Conservation (phyloP, 1,140 invertebrate species). For the Polyergus mexicanus region DNA sequence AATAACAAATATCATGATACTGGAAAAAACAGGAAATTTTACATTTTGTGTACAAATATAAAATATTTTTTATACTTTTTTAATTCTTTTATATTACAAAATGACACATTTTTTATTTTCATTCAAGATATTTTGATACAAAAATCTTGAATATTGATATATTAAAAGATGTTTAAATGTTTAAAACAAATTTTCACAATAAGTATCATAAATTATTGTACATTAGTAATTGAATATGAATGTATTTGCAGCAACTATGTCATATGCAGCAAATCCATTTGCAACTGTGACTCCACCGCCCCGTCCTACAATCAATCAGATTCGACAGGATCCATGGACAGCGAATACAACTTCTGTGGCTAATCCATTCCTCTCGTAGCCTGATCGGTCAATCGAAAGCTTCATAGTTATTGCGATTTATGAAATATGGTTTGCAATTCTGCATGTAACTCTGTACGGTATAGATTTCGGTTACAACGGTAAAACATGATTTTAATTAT, state of each 20-base stretch:
- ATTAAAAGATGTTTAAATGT: not conserved
- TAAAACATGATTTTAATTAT: constrained; percentile 52
- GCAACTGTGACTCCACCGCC: constrained; percentile 84
- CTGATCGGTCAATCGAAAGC: constrained; percentile 74
- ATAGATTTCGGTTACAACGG: constrained; percentile 75
- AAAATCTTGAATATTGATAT: not conserved
- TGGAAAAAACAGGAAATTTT: not conserved
- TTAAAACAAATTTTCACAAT: not conserved
- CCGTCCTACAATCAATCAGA: constrained; percentile 86
- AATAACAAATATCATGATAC: not conserved
- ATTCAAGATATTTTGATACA: constrained; percentile 35
- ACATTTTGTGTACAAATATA: not conserved
- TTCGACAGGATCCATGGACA: constrained; percentile 86
- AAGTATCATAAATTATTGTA: constrained; percentile 6
- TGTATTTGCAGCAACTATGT: constrained; percentile 80
- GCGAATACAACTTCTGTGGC: constrained; percentile 81
- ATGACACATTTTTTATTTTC: not conserved
- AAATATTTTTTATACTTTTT: not conserved
- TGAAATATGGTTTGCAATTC: constrained; percentile 77
- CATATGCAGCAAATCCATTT: constrained; percentile 85
- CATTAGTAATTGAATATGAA: constrained; percentile 10
- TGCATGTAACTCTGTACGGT: constrained; percentile 80
- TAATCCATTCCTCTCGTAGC: constrained; percentile 87
- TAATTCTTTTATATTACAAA: not conserved
- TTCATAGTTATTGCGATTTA: constrained; percentile 78